phyloP scores from a whole-genome alignment of 2,113 vertebrate genomes.

The Rhadina sibilatrix region DNA sequence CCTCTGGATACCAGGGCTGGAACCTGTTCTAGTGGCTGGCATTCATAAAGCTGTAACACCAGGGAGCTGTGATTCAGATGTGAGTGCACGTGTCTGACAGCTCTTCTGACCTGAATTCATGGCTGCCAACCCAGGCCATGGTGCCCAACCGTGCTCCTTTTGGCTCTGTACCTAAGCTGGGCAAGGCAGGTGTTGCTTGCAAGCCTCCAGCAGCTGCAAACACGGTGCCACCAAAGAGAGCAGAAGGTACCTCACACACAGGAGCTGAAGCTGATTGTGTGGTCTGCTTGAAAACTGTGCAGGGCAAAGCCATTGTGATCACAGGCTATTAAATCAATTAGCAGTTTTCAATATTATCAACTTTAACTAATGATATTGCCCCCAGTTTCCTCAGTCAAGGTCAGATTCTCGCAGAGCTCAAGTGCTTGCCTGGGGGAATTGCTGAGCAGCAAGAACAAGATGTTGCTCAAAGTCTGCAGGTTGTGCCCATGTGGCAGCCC shows the following conservation, averaged over 20 bases:
- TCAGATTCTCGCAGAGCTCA: not conserved
- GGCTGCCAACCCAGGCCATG: not conserved
- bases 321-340: not conserved
- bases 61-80: not conserved
- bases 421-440: not conserved
- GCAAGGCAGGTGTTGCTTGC: not conserved
- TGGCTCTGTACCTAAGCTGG: not conserved
- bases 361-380: not conserved
- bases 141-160: not conserved
- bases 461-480: not conserved
- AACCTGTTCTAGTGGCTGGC: not conserved
- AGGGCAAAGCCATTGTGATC: not conserved
- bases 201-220: not conserved
- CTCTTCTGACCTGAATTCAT: not conserved
- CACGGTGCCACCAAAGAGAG: not conserved
- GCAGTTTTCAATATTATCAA: not conserved
- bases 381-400: not conserved
- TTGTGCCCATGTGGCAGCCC: accelerated
- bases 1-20: not conserved
- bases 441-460: not conserved
- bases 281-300: not conserved
- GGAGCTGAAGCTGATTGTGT: not conserved
- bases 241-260: not conserved
- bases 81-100: not conserved
- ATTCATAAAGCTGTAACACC: not conserved